These are phyloP conservation scores for Macaria notata DNA, from an alignment of 2,888 invertebrate genomes.

Conservation along the genomic window DNA sequence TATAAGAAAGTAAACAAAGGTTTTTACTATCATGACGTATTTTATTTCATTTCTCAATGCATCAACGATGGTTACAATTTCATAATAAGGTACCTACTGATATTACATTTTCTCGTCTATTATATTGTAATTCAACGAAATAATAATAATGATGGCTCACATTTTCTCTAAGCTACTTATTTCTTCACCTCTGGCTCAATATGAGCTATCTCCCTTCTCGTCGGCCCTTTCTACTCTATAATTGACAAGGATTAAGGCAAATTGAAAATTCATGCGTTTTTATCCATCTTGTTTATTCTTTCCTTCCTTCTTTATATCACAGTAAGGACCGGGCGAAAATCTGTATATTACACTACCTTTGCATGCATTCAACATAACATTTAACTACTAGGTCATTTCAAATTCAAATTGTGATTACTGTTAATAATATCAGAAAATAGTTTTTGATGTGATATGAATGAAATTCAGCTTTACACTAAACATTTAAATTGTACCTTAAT, in stretches of 20 bases:
- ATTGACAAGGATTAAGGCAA: slow-evolving; percentile 66
- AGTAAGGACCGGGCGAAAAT: slow-evolving; percentile 81
- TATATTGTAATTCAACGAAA: slow-evolving; percentile 65
- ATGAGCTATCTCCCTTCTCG: slow-evolving; percentile 78
- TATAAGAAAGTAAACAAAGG: slow-evolving; percentile 50
- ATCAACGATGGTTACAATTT: slow-evolving; percentile 70
- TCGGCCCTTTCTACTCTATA: slow-evolving; percentile 61
- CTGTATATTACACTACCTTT: slow-evolving; percentile 75
- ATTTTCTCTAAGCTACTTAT: slow-evolving; percentile 69
- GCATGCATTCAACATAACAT: slow-evolving; percentile 75
- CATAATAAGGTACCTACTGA: slow-evolving; percentile 49
- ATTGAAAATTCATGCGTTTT: slow-evolving; percentile 57
- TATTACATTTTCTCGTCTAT: slow-evolving; percentile 53
- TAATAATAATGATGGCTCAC: slow-evolving; percentile 60
- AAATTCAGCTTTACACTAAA: slow-evolving; percentile 59
- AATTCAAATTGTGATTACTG: slow-evolving; percentile 47
- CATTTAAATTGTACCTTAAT: slow-evolving; percentile 73
- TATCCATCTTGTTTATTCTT: slow-evolving; percentile 53
- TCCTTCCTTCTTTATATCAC: slow-evolving; percentile 69
- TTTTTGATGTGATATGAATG: slow-evolving; percentile 46
- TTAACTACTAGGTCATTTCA: slow-evolving; percentile 65
- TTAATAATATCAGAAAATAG: slow-evolving; percentile 69
- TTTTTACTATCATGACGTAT: slow-evolving; percentile 60
- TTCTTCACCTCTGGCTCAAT: slow-evolving; percentile 77
- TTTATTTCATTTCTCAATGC: slow-evolving; percentile 72